Percentiles rank a stretch among this genome's conserved stretches.
Conservation (phyloP, 2,113 vertebrate species). For the Glaucomys volans region DNA sequence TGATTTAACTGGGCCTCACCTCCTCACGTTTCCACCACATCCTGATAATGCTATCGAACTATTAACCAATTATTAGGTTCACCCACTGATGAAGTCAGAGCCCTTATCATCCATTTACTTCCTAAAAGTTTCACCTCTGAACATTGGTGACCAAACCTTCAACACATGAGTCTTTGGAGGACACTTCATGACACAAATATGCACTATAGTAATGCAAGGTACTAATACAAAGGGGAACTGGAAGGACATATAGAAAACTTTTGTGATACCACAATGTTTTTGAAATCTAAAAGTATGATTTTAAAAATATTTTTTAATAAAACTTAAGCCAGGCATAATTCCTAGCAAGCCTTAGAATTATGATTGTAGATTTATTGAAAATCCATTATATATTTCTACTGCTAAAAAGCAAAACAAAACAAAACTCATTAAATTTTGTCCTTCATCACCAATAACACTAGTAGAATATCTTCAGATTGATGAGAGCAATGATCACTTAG, state of each 20-base stretch:
- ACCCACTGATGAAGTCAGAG: no score
- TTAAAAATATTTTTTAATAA: neutral
- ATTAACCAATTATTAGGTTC: no score
- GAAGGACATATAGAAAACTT: neutral
- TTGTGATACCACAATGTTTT: neutral
- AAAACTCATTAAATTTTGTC: neutral
- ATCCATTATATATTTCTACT: neutral
- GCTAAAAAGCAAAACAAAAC: neutral
- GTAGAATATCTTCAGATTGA: neutral
- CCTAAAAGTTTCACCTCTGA: no score
- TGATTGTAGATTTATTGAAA: neutral
- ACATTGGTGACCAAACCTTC: no score
- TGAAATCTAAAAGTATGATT: neutral
- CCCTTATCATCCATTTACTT: no score
- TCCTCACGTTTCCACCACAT: no score
- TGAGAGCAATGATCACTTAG: neutral
- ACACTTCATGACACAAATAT: no score
- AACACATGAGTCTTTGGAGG: no score
- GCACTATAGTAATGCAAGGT: neutral
- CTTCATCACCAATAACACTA: neutral
- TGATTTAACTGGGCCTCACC: no score
- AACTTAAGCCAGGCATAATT: neutral
- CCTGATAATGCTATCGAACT: no score
- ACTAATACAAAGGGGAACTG: neutral
- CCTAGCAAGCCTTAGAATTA: neutral